Evolutionary conservation across 2,113 vertebrate genomes (phyloP), one percentile per base, ranked within the genome.

Genomic region (Burhinus oedicnemus): DNA sequence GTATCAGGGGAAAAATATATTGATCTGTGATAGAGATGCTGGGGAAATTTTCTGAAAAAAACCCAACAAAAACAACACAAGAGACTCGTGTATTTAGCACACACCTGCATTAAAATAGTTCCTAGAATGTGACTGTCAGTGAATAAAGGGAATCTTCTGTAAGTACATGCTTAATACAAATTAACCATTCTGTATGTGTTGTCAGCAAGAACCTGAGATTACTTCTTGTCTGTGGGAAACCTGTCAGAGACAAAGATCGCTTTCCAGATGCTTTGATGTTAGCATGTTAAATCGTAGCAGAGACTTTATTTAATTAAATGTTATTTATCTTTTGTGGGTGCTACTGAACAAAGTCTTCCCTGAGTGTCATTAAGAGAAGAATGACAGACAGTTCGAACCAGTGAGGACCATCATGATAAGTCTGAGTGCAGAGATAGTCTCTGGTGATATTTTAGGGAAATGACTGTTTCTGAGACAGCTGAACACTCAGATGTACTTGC

Each of bases 191-290:
- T 82, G 17, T n/a, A 14, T 26, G 29, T 87, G 78, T 29, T 54
- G 85, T 87, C 87, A 90, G 87, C 83, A 83, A 91, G 87, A 92
- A 86, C 34, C n/a, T n/a, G 72, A 90, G 92, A 86, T 88, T 74
- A 81, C 45, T 95, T 82, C 66, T 92, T 74, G 74, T 94, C 95
- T 93, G 91, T 96, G 94, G 87, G 94, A 97, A 97, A 94, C 60
- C 60, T 80, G 89, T 91, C 91, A 96, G 95, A 95, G 94, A 95
- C 94, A 94, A 97, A 93, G 93, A 97, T 97, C 78, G 68, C 51
- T 93, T 93, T 83, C 84, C 62, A 85, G 60, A 68, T 64, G 91
- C 97, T 97, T 97, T 95, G 91, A 96, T 96, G 89, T 95, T 90
- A 47, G 84, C 58, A 80, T 95, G 95, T 91, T 94, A 94, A 83